Evolutionary conservation across 2,797 vertebrate species (phyloP).

Genomic region (Masticophis lateralis): DNA sequence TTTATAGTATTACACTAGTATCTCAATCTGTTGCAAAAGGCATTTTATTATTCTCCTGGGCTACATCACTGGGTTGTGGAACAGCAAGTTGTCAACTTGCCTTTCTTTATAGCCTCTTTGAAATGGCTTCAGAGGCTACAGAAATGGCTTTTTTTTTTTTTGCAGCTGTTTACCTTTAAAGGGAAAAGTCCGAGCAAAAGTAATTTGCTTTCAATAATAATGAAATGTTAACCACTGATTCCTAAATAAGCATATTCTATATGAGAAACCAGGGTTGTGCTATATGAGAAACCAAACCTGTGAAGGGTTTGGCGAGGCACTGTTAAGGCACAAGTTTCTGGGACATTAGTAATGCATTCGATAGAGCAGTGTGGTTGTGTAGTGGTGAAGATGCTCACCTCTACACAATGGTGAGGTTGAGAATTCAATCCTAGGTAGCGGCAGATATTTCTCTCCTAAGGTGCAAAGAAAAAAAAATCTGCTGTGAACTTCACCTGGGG

Average conservation of each 20-base stretch:
- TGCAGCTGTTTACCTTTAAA: background rate
- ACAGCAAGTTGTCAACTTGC: background rate
- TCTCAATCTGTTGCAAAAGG: background rate
- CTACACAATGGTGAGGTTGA: background rate
- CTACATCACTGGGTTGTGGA: background rate
- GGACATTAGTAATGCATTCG: background rate
- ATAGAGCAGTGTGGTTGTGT: background rate
- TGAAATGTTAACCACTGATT: background rate
- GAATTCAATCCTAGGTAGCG: background rate
- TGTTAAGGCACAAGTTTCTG: background rate
- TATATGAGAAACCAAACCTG: background rate
- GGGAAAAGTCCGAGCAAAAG: background rate
- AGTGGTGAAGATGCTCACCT: background rate
- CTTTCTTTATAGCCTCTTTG: background rate
- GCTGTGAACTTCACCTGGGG: background rate
- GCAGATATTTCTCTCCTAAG: background rate
- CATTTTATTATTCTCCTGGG: background rate
- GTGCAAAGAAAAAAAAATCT: background rate
- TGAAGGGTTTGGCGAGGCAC: background rate
- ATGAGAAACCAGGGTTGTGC: too few species aligned
- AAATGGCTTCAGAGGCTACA: background rate
- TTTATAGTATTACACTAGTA: background rate
- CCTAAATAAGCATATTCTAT: background rate
- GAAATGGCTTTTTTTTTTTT: background rate
- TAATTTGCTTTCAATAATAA: background rate